Evolutionary conservation across 2,113 vertebrate genomes (phyloP).

Genomic region (Alethe diademata): DNA sequence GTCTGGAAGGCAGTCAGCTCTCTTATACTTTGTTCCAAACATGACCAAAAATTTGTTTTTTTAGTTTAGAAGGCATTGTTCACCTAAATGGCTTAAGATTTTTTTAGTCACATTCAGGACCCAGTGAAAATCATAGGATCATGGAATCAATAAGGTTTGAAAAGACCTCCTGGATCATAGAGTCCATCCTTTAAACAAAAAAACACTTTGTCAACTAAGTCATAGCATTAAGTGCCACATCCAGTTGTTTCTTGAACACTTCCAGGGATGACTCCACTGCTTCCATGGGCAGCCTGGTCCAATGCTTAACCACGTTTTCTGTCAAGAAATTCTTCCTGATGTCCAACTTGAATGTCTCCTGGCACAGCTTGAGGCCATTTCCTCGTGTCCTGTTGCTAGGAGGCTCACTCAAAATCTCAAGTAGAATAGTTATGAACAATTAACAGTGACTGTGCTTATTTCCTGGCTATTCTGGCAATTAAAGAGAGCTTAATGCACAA

Average conservation of each 20-base stretch:
- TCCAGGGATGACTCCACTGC: neutral
- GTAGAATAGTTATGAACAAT: neutral
- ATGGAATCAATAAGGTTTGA: neutral
- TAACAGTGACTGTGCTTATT: neutral
- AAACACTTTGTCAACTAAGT: neutral
- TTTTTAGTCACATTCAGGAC: neutral
- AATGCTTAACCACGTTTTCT: neutral
- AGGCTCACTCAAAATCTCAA: neutral
- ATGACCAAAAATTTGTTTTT: neutral
- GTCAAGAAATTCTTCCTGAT: neutral
- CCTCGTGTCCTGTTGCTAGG: neutral
- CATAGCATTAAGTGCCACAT: neutral
- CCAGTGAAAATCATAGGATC: neutral
- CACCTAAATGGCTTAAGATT: neutral
- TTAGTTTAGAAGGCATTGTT: neutral
- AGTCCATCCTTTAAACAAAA: neutral
- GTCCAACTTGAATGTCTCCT: neutral
- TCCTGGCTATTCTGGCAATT: neutral
- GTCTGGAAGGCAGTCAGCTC: neutral
- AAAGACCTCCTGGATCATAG: neutral
- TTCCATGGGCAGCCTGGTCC: neutral
- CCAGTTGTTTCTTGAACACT: neutral
- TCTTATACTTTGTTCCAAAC: neutral
- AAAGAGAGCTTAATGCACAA: neutral
- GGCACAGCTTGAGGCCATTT: neutral